Evolutionary conservation across 2,888 invertebrate genomes (phyloP), one percentile per base, ranked within the genome.

Genomic region (Ennomos quercinarius): DNA sequence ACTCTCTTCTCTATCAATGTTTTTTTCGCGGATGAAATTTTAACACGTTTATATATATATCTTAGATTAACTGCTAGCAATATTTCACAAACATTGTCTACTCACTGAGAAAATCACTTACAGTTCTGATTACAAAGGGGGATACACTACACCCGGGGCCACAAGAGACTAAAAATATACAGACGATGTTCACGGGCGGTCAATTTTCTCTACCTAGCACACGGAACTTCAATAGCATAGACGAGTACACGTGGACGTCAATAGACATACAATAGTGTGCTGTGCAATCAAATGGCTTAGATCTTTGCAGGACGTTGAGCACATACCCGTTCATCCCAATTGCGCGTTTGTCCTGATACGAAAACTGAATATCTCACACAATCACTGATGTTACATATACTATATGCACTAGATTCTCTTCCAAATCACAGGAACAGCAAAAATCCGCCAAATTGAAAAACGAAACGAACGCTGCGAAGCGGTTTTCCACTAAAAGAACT

Each of bases 121-220:
- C 55, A 45, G 42, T 57, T 64, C 55, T 53, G 61, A 64, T 68
- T 61, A 63, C 64, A 68, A 61, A 66, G 49, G 48, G 48, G 60
- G 58, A 17, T 63, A 60, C 60, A 42, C 55, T 55, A 35, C 38
- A 51, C 37, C 43, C 54, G 58, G 58, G 40, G 50, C 63, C 41
- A 27, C 55, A 41, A 48, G 57, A 60, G 43, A 50, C 59, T 59
- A 63, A 52, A 57, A 48, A 55, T 46, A 55, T 42, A 55, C 55
- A 42, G 53, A 61, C 61, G 44, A 51, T 58, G 63, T 59, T 63
- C 64, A 64, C 57, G 38, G 51, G 54, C 64, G 64, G 54, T 62
- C 66, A 67, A 66, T 66, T 66, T 67, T 63, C 67, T 57, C 47
- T 57, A 66, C n/a, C n/a, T n/a, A n/a, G n/a, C n/a, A n/a, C 57